Base-by-base conservation (phyloP, 2,797 vertebrate genomes). In the Sphaeramia orbicularis region DNA sequence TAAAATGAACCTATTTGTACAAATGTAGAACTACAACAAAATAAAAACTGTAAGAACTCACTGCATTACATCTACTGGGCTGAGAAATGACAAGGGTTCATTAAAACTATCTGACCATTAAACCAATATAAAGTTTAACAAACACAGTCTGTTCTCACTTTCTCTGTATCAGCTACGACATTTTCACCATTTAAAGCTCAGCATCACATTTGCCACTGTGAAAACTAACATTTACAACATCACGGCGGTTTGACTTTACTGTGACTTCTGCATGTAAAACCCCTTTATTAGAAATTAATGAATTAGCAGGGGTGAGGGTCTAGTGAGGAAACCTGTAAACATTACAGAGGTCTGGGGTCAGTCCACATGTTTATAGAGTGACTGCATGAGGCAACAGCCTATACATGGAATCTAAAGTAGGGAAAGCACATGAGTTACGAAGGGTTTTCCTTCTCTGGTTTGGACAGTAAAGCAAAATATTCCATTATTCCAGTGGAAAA, bases 241-340 rank as follows among this genome's bases (percentile, higher is more conserved):
- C 49, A 13, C 10, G 12, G 53, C 10, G 54, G 78, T 32, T 72
- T 37, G 14, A 35, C 4, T 80, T 81, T 60, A 81, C 51, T 36
- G 18, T 38, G 55, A 35, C 76, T 74, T 24, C 67, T 38, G 59
- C 53, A 72, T 3, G 84, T 81, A 82, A 86, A 86, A 9, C 6
- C 1, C 13, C 48, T 81, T 89, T 69, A 83, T 83, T 57, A 62
- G 71, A 81, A 53, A 83, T 84, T 18, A 65, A 72, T 89, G 45
- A 85, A 81, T 85, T 61, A 73, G 41, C n/a, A 38, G 54, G 74
- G 74, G 76, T 65, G 36, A 51, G 55, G 56, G 62, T 18, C 75
- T 65, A 49, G 75, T 62, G 7, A 50, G 68, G 69, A 78, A 76
- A 76, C 40, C 27, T 73, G 52, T 68, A 71, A 72, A 84, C 69